phyloP scores from a whole-genome alignment of 2,888 invertebrate genomes.

The Meganola albula region DNA sequence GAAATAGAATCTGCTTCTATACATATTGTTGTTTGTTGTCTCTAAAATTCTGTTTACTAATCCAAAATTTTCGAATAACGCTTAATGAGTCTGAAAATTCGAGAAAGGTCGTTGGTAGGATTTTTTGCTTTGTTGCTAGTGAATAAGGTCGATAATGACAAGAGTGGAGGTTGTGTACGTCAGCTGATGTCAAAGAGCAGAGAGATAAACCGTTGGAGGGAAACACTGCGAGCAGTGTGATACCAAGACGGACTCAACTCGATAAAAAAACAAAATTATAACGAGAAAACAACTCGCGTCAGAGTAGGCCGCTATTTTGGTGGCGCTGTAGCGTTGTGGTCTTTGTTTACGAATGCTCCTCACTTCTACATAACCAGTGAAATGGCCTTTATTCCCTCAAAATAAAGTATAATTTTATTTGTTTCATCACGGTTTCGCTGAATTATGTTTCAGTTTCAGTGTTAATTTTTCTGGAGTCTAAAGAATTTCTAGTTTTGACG shows the following conservation, averaged over 20 bases:
- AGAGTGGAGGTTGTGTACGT: constrained; percentile 45
- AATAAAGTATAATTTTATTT: too few species aligned
- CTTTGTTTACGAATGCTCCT: constrained; percentile 24
- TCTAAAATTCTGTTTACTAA: constrained; percentile 56
- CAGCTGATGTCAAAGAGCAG: constrained; percentile 72
- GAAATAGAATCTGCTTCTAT: constrained; percentile 31
- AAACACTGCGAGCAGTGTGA: constrained; percentile 50
- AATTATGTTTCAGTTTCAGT: too few species aligned
- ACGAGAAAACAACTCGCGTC: constrained; percentile 31
- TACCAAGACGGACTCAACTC: constrained; percentile 29
- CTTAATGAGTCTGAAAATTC: constrained; percentile 68
- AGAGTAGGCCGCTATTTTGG: constrained; percentile 33
- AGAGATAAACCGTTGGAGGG: constrained; percentile 67
- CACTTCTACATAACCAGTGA: constrained; percentile 30
- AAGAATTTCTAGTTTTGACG: too few species aligned
- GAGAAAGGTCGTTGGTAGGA: constrained; percentile 32
- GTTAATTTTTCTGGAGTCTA: too few species aligned
- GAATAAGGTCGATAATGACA: constrained; percentile 46
- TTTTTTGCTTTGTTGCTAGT: constrained; percentile 33
- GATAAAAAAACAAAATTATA: constrained; percentile 42
- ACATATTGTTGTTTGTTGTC: constrained; percentile 43
- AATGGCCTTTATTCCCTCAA: constrained; percentile 32
- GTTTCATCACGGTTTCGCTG: too few species aligned
- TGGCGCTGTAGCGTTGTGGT: constrained; percentile 31
- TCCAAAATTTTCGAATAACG: constrained; percentile 63